phyloP scores from a whole-genome alignment of 2,888 invertebrate genomes.

The Sarcophaga variegata region DNA sequence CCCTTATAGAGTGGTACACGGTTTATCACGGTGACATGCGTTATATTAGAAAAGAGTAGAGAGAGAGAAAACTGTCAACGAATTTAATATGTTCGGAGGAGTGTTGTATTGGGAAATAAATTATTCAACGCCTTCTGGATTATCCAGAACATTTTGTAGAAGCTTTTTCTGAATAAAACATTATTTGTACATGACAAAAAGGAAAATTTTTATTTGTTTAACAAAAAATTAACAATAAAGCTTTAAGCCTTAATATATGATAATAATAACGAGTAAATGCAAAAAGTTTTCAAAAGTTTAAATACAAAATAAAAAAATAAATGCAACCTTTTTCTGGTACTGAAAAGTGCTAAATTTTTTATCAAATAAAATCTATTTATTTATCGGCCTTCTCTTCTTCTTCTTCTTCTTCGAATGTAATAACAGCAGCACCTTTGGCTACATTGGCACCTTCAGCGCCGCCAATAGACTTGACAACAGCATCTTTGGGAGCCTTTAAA shows the following conservation, averaged over 20 bases:
- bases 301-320: constrained; percentile 46
- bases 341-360: constrained; percentile 2
- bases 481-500: constrained; percentile 91
- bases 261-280: constrained; percentile 39
- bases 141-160: too few species aligned
- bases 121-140: too few species aligned
- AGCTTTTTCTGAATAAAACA: neutral
- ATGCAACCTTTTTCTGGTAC: constrained; percentile 71
- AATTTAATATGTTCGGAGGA: too few species aligned
- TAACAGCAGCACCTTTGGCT: constrained; percentile 87
- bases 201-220: constrained; percentile 27
- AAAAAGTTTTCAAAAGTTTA: neutral
- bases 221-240: constrained; percentile 37
- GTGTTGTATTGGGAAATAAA: too few species aligned
- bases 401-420: constrained; percentile 83
- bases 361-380: neutral
- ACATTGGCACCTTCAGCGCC: constrained; percentile 92
- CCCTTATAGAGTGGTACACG: too few species aligned
- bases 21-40: too few species aligned
- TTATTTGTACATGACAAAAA: neutral
- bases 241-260: constrained; percentile 15
- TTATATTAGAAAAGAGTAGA: too few species aligned
- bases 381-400: constrained; percentile 62
- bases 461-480: constrained; percentile 87
- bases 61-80: too few species aligned